Evolutionary conservation across 2,888 invertebrate genomes (phyloP).

Genomic region (Disparrhopalites patrizii): DNA sequence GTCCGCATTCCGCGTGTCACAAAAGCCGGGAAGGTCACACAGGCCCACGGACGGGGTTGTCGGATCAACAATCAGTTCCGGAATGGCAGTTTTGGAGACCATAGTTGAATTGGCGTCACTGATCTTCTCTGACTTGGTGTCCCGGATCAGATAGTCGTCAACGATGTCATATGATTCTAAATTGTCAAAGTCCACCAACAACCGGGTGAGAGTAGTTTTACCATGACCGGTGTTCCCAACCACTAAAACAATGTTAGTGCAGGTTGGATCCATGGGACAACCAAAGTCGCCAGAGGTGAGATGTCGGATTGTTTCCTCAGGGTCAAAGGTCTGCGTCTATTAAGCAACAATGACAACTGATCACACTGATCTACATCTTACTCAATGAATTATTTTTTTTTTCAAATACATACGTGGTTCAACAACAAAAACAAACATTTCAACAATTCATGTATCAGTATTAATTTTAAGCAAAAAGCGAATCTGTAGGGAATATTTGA

Average conservation of each 20-base stretch:
- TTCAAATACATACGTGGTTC: too few species aligned
- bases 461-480: too few species aligned
- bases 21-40: conserved; percentile 42
- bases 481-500: too few species aligned
- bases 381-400: too few species aligned
- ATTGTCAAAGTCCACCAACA: conserved; percentile 16
- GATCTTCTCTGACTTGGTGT: neutral
- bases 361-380: too few species aligned
- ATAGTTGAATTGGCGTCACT: conserved; percentile 5
- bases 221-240: conserved; percentile 35
- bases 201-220: conserved; percentile 32
- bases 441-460: too few species aligned
- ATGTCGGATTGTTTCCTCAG: too few species aligned
- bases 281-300: too few species aligned
- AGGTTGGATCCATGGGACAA: too few species aligned
- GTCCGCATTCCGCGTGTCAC: conserved; percentile 42
- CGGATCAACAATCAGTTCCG: conserved; percentile 12
- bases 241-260: conserved; percentile 16
- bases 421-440: too few species aligned
- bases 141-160: conserved; percentile 20
- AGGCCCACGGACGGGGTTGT: conserved; percentile 17
- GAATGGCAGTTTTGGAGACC: conserved; percentile 21
- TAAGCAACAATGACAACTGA: too few species aligned
- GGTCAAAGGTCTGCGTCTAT: too few species aligned
- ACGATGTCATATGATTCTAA: conserved; percentile 17